These are phyloP conservation scores for Decapterus maruadsi DNA, from an alignment of 2,797 vertebrate species.

Conservation along the genomic window DNA sequence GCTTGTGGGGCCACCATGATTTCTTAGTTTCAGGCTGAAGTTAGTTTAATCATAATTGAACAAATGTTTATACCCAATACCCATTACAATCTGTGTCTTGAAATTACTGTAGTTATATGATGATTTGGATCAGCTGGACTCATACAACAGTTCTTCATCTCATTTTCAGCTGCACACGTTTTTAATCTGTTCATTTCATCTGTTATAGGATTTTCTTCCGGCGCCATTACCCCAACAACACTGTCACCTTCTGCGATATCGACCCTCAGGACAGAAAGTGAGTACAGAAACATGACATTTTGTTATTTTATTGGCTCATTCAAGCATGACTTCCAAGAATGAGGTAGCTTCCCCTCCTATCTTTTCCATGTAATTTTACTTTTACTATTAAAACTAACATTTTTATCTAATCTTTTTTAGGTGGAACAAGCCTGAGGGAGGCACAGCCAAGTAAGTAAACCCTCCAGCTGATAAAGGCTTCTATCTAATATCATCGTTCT, in stretches of 20 bases:
- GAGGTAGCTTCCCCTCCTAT: too few species aligned
- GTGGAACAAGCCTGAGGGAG: slow-evolving; percentile 95
- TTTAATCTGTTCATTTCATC: neutral
- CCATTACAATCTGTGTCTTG: neutral
- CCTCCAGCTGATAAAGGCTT: neutral
- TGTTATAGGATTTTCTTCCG: slow-evolving; percentile 93
- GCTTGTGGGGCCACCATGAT: too few species aligned
- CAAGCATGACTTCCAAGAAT: neutral
- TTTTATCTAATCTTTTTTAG: slow-evolving; percentile 76
- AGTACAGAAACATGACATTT: slow-evolving; percentile 57
- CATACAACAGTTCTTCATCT: neutral
- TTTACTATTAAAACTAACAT: neutral
- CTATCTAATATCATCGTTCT: neutral
- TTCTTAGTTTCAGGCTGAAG: neutral
- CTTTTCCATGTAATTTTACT: neutral
- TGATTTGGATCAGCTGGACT: neutral
- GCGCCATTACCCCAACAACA: slow-evolving; percentile 95
- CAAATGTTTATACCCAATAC: neutral
- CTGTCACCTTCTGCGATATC: slow-evolving; percentile 95
- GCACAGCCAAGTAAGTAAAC: slow-evolving; percentile 92
- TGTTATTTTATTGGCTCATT: neutral
- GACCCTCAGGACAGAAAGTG: slow-evolving; percentile 98
- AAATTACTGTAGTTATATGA: neutral
- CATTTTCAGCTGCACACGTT: too few species aligned
- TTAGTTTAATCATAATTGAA: neutral